phyloP scores from a whole-genome alignment of 1,140 invertebrate species.

The Plutomurus gul region DNA sequence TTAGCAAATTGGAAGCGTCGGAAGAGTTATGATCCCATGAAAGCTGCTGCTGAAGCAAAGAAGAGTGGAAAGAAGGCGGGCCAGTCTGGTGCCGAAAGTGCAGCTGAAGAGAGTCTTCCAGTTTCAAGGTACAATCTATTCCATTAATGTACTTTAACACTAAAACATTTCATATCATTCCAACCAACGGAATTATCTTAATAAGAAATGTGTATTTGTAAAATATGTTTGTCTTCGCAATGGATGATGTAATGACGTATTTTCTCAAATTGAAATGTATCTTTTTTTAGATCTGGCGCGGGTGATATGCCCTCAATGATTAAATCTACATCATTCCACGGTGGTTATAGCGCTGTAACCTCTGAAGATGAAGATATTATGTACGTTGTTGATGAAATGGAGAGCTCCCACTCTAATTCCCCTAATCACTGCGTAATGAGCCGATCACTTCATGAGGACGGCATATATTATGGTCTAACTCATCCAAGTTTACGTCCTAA shows the following conservation, averaged over 20 bases:
- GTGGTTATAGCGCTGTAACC: neutral
- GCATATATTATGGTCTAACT: slow-evolving; percentile 24
- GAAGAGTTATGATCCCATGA: slow-evolving; percentile 88
- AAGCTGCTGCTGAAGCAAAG: slow-evolving; percentile 67
- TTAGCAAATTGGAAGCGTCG: slow-evolving; percentile 89
- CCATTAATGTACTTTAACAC: neutral
- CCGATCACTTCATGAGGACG: slow-evolving; percentile 40
- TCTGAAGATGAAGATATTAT: slow-evolving; percentile 44
- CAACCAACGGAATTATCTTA: neutral
- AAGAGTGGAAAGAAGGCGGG: neutral
- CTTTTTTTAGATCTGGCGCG: neutral
- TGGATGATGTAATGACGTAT: no score
- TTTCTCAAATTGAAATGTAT: no score
- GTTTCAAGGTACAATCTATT: slow-evolving; percentile 1
- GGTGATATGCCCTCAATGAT: slow-evolving; percentile 20
- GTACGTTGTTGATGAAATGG: slow-evolving; percentile 38
- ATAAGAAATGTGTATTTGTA: neutral
- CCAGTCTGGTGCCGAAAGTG: slow-evolving; percentile 33
- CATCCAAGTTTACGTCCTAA: slow-evolving; percentile 45
- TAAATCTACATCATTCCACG: slow-evolving; percentile 46
- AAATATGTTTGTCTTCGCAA: no score
- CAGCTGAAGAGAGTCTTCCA: slow-evolving; percentile 6
- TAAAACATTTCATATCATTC: neutral
- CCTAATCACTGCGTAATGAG: slow-evolving; percentile 39
- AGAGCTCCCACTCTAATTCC: slow-evolving; percentile 42